These are phyloP conservation scores for Rambutsinella grinnellia DNA, from an alignment of 2,888 invertebrate species.

Conservation along the genomic window DNA sequence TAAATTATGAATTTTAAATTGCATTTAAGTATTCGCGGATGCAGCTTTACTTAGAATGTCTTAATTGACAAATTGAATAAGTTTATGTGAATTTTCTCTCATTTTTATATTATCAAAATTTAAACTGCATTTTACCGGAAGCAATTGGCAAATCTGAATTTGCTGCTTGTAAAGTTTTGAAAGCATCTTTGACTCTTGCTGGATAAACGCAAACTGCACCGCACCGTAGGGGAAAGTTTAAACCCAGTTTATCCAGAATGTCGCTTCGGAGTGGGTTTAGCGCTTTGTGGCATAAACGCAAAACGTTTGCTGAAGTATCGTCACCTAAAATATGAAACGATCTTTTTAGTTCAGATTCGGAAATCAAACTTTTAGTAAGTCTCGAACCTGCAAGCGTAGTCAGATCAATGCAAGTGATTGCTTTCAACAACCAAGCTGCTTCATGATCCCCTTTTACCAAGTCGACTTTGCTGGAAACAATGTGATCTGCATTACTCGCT, in stretches of 20 bases:
- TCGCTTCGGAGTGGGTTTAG: slow-evolving; percentile 69
- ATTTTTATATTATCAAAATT: background rate
- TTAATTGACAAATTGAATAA: background rate
- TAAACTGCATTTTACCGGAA: too few relatives aligned
- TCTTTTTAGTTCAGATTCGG: background rate
- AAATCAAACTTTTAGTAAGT: background rate
- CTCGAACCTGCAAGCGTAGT: slow-evolving; percentile 85
- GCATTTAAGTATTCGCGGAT: too few relatives aligned
- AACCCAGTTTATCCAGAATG: slow-evolving; percentile 68
- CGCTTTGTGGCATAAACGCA: slow-evolving; percentile 86
- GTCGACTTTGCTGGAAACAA: slow-evolving; percentile 69
- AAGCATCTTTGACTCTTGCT: slow-evolving; percentile 82
- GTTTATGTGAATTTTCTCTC: background rate
- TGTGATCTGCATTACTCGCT: slow-evolving; percentile 72
- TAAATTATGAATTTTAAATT: slow-evolving; percentile 48
- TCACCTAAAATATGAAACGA: slow-evolving; percentile 67
- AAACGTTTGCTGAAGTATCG: slow-evolving; percentile 77
- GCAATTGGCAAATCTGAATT: slow-evolving; percentile 80
- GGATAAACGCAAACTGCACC: slow-evolving; percentile 98
- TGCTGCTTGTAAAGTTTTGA: slow-evolving; percentile 73
- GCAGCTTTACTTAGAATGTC: background rate
- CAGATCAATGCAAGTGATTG: slow-evolving; percentile 89
- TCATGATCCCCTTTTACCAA: slow-evolving; percentile 70
- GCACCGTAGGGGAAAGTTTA: slow-evolving; percentile 72
- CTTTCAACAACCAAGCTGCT: slow-evolving; percentile 83